These are phyloP conservation scores for Pontoporia blainvillei DNA, from an alignment of 2,113 vertebrate genomes.

Conservation along the genomic window DNA sequence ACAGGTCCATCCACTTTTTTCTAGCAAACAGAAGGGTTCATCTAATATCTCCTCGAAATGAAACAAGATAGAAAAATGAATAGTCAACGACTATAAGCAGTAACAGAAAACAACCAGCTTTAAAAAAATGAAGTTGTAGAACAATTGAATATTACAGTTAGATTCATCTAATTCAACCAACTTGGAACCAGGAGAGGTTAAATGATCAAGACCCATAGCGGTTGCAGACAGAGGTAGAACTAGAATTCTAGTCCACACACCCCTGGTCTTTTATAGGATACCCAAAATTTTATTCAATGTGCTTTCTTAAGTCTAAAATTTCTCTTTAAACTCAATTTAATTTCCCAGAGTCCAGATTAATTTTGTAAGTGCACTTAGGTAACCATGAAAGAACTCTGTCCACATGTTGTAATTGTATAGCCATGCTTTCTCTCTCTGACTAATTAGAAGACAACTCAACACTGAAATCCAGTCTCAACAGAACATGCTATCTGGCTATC, in stretches of 20 bases:
- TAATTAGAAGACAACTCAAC: constrained; percentile 1
- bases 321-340: constrained; percentile 18
- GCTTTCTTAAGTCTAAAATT: background rate
- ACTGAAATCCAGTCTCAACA: constrained; percentile 26
- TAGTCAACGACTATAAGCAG: background rate
- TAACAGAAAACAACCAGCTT: background rate
- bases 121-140: background rate
- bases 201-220: background rate
- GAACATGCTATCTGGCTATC: background rate
- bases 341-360: constrained; percentile 22
- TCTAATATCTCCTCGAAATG: constrained; percentile 40
- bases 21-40: background rate
- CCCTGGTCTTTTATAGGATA: background rate
- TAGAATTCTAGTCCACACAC: background rate
- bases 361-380: background rate
- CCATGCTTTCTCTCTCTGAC: background rate
- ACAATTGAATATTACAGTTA: background rate
- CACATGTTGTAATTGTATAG: background rate
- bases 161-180: background rate
- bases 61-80: constrained; percentile 23
- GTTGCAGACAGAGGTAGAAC: background rate
- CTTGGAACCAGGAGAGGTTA: background rate
- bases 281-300: background rate
- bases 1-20: background rate
- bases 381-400: background rate